Evolutionary conservation across 2,797 vertebrate species (phyloP), one percentile per base, ranked within the genome.

Genomic region (Clamator glandarius): DNA sequence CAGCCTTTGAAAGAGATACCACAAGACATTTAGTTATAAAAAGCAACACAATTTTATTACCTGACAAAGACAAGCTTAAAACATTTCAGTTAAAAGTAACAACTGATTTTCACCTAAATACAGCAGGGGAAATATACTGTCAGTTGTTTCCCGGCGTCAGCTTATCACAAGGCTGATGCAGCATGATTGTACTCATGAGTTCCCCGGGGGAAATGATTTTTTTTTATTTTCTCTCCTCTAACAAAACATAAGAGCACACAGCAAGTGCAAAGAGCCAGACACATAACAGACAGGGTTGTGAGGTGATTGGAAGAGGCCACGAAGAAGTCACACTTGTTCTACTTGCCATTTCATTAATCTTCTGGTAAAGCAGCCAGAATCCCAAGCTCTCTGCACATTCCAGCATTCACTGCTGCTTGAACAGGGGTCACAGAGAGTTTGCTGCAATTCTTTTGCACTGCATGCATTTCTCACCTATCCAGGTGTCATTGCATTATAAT

Each of bases 11-110:
- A 95, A 84, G 0, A 77, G 66, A 44, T 33, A 93, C 87, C 87
- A 74, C 61, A 67, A 80, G 26, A 41, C 68, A 61, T 78, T 90
- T 72, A 73, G 50, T 68, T 81, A 74, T 41, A 81, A 75, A 93
- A 80, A 90, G 77, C 15, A 89, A 72, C 23, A 59, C 28, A 52
- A 36, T 52, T 93, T 86, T 80, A 86, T 93, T 78, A 84, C 92
- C 41, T 44, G 80, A 86, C 79, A 83, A 84, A 88, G 66, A 67
- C 17, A 75, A 80, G 62, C 66, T 84, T 77, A 63, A 93, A 93
- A 68, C 36, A 58, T 55, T 86, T 78, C n/a, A 52, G 35, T 83
- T 76, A 55, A 67, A 74, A 90, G 52, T 63, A 41, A 63, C 25
- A 41, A 52, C 19, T 84, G 86, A 81, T 86, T 93, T 81, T 77